phyloP scores from a whole-genome alignment of 2,888 invertebrate genomes.

The Oligia strigilis region DNA sequence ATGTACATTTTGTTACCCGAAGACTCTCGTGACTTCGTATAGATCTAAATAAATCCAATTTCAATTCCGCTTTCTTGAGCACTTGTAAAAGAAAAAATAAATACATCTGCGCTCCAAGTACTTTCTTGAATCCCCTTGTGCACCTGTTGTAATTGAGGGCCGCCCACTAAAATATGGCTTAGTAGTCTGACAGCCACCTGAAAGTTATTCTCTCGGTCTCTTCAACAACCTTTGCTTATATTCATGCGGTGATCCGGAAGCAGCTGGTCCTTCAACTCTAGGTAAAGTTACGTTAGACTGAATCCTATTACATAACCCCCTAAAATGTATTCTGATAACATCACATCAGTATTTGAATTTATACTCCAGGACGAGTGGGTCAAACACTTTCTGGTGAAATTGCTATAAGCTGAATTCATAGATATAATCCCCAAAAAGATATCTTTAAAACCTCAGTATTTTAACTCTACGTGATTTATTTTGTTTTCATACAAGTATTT shows the following conservation, averaged over 20 bases:
- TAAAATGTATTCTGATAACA: not conserved
- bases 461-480: slow-evolving; percentile 17
- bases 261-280: slow-evolving; percentile 28
- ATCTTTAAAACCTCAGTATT: not conserved
- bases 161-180: slow-evolving; percentile 67
- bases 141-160: slow-evolving; percentile 70
- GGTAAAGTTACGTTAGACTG: slow-evolving; percentile 1
- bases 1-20: slow-evolving; percentile 25
- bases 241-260: slow-evolving; percentile 61
- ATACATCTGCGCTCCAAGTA: slow-evolving; percentile 54
- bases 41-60: slow-evolving; percentile 55
- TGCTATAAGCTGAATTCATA: not conserved
- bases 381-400: slow-evolving; percentile 18
- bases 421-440: not conserved
- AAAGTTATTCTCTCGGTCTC: slow-evolving; percentile 51
- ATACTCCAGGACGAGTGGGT: slow-evolving; percentile 45
- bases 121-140: slow-evolving; percentile 57
- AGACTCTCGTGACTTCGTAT: slow-evolving; percentile 43
- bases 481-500: slow-evolving; percentile 23
- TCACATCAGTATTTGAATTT: not conserved
- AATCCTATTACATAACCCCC: not conserved
- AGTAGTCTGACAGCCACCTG: slow-evolving; percentile 63
- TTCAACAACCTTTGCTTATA: slow-evolving; percentile 64
- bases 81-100: slow-evolving; percentile 55
- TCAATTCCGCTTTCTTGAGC: slow-evolving; percentile 61